Conservation (phyloP, 35 echinoderm and acorn worm genomes). For the Apostichopus californicus region DNA sequence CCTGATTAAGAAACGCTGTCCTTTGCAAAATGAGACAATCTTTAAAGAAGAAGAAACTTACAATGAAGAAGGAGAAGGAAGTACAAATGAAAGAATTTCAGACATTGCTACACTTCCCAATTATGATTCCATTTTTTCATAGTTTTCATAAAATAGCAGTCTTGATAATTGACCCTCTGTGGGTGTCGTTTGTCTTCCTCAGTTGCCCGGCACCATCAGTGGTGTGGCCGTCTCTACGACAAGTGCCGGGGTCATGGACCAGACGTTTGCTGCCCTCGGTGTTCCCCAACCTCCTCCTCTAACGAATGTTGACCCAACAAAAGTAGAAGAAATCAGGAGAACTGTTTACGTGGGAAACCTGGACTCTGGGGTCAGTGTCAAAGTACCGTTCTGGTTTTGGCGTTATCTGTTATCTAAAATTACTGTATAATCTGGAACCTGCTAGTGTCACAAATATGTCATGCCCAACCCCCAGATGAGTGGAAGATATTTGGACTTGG, state of each 20-base stretch:
- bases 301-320: slow-evolving; percentile 91
- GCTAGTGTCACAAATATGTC: no score
- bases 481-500: no score
- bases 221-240: slow-evolving; percentile 22
- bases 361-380: slow-evolving; percentile 82
- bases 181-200: neutral
- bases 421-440: no score
- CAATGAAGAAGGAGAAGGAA: no score
- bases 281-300: slow-evolving; percentile 91
- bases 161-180: neutral
- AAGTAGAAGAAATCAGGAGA: slow-evolving; percentile 93
- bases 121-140: no score
- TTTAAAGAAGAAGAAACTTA: no score
- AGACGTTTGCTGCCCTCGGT: slow-evolving; percentile 84
- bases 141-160: neutral
- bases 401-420: no score
- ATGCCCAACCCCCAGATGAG: no score
- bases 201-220: slow-evolving; percentile 32
- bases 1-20: no score
- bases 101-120: no score
- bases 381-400: neutral
- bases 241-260: slow-evolving; percentile 28
- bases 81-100: no score
- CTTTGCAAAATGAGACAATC: no score
- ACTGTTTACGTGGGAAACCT: slow-evolving; percentile 98